A percentile compares a stretch with the other conserved stretches of the same genome.
Conservation (phyloP, 1,140 invertebrate species). For the Leptestheria dahalacensis region DNA sequence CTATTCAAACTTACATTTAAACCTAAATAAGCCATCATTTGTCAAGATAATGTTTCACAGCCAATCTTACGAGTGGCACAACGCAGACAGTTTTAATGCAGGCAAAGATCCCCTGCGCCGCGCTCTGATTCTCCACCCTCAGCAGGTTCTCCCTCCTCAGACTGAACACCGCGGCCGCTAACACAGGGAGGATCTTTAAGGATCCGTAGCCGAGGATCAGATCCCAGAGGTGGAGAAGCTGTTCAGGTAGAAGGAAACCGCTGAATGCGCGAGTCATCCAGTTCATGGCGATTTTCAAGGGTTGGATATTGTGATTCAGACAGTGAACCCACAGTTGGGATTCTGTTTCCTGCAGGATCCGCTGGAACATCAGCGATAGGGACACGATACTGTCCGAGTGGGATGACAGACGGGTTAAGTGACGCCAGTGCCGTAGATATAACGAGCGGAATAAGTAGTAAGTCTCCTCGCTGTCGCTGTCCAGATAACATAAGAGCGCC, state of each 20-base stretch:
- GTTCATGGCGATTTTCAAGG: slow-evolving; percentile 47
- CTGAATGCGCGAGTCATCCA: slow-evolving; percentile 92
- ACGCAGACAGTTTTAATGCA: slow-evolving; percentile 80
- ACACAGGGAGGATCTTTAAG: slow-evolving; percentile 67
- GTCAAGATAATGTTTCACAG: slow-evolving; percentile 21
- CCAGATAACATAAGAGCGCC: slow-evolving; percentile 85
- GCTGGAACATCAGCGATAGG: slow-evolving; percentile 70
- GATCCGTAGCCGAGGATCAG: slow-evolving; percentile 80
- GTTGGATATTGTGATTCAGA: slow-evolving; percentile 66
- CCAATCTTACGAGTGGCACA: slow-evolving; percentile 61
- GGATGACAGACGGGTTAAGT: slow-evolving; percentile 76
- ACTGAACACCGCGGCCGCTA: slow-evolving; percentile 77
- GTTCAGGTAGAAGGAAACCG: slow-evolving; percentile 78
- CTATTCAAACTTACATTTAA: too few relatives aligned
- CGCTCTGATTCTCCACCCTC: slow-evolving; percentile 66
- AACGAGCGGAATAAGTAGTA: slow-evolving; percentile 84
- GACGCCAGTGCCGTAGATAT: slow-evolving; percentile 80
- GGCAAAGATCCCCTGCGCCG: slow-evolving; percentile 55
- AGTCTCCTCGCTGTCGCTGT: slow-evolving; percentile 66
- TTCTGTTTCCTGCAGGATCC: slow-evolving; percentile 77
- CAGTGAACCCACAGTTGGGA: slow-evolving; percentile 81
- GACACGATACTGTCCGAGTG: slow-evolving; percentile 73
- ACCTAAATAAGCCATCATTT: too few relatives aligned
- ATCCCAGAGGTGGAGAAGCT: slow-evolving; percentile 83
- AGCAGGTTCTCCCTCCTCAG: slow-evolving; percentile 84